phyloP scores from a whole-genome alignment of 1,140 invertebrate genomes.

The Scylla paramamosain region DNA sequence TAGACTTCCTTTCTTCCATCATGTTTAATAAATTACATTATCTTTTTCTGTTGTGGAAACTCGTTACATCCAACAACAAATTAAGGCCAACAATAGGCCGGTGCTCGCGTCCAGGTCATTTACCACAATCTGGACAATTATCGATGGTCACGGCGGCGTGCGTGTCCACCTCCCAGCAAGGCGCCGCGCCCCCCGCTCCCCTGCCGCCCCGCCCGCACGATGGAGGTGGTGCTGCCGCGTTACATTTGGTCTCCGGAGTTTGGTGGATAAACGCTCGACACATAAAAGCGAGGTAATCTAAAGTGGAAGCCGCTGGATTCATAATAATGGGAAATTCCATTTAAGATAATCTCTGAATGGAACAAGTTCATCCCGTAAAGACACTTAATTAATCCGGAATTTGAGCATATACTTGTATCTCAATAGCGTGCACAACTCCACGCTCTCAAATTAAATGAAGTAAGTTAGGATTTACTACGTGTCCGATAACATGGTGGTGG shows the following conservation, averaged over 20 bases:
- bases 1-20: not conserved
- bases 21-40: slow-evolving; percentile 38
- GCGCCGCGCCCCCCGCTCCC: not conserved
- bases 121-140: slow-evolving; percentile 57
- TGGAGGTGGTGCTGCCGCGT: not conserved
- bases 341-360: not conserved
- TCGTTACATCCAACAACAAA: slow-evolving; percentile 45
- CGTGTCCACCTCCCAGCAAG: slow-evolving; percentile 14
- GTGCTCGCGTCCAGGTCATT: not conserved
- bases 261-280: not conserved
- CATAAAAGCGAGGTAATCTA: not conserved
- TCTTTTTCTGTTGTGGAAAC: slow-evolving; percentile 9
- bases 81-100: slow-evolving; percentile 45
- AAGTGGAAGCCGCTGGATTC: not conserved
- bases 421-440: not conserved
- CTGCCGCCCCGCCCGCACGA: not conserved
- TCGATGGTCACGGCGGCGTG: slow-evolving; percentile 33
- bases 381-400: not conserved
- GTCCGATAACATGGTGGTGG: not conserved
- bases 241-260: not conserved
- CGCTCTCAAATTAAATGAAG: not conserved
- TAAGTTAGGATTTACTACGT: not conserved
- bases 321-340: not conserved
- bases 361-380: not conserved
- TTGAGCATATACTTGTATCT: not conserved